phyloP scores from a whole-genome alignment of 1,140 invertebrate species.

The Anastrepha obliqua region DNA sequence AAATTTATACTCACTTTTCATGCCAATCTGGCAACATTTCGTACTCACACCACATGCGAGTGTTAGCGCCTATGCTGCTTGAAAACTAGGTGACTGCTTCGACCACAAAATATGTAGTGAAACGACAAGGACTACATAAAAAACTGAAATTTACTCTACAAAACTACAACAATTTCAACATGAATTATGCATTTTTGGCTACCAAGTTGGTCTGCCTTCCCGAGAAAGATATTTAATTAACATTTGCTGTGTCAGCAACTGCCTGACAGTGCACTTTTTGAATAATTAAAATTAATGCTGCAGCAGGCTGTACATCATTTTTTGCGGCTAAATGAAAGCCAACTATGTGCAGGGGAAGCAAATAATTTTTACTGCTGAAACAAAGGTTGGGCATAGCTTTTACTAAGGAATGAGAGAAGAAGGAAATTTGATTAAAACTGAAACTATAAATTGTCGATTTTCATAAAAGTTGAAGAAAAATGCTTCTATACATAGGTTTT shows the following conservation, averaged over 20 bases:
- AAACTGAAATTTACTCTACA: not conserved
- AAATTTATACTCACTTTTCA: too few relatives aligned
- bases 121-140: not conserved
- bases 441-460: too few relatives aligned
- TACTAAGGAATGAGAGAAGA: too few relatives aligned
- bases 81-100: not conserved
- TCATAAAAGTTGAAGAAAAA: too few relatives aligned
- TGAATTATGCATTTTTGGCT: constrained; percentile 47
- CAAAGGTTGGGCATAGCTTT: too few relatives aligned
- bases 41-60: not conserved
- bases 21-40: not conserved
- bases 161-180: not conserved
- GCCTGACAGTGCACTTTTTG: constrained; percentile 44
- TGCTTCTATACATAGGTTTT: too few relatives aligned
- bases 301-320: constrained; percentile 17
- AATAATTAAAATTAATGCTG: constrained; percentile 52
- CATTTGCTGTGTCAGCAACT: constrained; percentile 36
- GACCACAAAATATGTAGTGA: not conserved
- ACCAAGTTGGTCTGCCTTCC: constrained; percentile 14
- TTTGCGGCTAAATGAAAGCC: not conserved
- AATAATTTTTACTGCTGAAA: not conserved
- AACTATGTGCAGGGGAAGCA: not conserved
- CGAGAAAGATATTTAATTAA: constrained; percentile 39
- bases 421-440: not conserved
- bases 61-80: not conserved